Evolutionary conservation across 2,113 vertebrate genomes (phyloP).

Genomic region (Charina bottae): DNA sequence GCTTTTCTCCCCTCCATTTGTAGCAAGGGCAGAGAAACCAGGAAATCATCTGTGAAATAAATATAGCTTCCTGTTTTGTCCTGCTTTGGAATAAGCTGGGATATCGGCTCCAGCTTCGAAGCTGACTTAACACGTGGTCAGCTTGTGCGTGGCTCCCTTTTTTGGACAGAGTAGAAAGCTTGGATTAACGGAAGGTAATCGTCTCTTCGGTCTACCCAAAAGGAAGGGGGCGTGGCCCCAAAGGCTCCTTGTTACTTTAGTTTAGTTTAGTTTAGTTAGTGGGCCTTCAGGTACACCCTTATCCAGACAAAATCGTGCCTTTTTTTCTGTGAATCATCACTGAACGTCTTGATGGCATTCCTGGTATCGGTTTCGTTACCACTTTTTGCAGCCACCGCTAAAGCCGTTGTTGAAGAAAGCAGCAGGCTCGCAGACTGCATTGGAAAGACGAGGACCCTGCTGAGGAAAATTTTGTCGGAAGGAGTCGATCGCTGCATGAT

Average conservation of each 20-base stretch:
- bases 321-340: neutral
- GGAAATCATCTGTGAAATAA: neutral
- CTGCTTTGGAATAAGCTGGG: neutral
- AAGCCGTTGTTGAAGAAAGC: constrained; percentile 96
- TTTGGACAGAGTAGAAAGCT: neutral
- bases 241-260: neutral
- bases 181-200: neutral
- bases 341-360: neutral
- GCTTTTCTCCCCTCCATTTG: neutral
- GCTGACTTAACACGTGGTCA: neutral
- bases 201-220: neutral
- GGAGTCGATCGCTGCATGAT: constrained; percentile 96
- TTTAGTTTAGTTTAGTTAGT: neutral
- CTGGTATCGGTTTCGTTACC: neutral
- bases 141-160: neutral
- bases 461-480: constrained; percentile 97
- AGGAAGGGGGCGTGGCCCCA: neutral
- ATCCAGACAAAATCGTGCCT: neutral
- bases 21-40: neutral
- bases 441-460: constrained; percentile 94
- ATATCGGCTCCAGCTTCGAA: neutral
- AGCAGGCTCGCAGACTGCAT: constrained; percentile 97
- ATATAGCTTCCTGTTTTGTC: neutral
- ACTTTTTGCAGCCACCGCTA: constrained; percentile 82
- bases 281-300: neutral